Conservation (phyloP, 2,113 vertebrate species). For the Thymallus thymallus region DNA sequence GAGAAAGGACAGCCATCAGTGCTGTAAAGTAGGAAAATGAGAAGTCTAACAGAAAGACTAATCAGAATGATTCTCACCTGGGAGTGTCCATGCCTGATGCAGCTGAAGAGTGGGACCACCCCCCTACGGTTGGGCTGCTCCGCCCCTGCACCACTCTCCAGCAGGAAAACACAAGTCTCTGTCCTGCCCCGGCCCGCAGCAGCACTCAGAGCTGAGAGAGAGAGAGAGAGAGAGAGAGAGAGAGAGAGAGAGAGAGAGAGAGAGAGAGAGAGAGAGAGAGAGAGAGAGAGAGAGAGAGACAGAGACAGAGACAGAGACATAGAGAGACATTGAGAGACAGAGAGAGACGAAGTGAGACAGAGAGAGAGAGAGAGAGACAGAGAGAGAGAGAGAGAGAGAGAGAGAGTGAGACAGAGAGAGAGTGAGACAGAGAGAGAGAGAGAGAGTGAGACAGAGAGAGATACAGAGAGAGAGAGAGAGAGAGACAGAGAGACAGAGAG, state of each 20-base stretch:
- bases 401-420: no score
- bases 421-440: slow-evolving; percentile 61
- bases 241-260: slow-evolving; percentile 45
- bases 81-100: slow-evolving; percentile 88
- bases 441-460: no score
- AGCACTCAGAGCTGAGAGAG: slow-evolving; percentile 84
- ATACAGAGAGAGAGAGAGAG: slow-evolving; percentile 47
- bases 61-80: slow-evolving; percentile 76
- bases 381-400: slow-evolving; percentile 47
- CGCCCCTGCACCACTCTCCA: slow-evolving; percentile 78
- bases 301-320: no score
- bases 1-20: neutral
- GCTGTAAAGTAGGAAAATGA: neutral
- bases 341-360: slow-evolving; percentile 32
- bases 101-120: slow-evolving; percentile 81
- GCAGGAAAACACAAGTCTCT: slow-evolving; percentile 81
- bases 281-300: slow-evolving; percentile 47
- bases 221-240: slow-evolving; percentile 39
- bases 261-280: slow-evolving; percentile 45
- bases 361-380: slow-evolving; percentile 45
- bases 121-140: slow-evolving; percentile 82
- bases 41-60: neutral
- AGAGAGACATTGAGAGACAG: slow-evolving; percentile 71
- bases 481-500: slow-evolving; percentile 52
- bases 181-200: slow-evolving; percentile 89